A percentile compares a stretch with the other conserved stretches of the same genome.
phyloP scores from a whole-genome alignment of 1,140 invertebrate genomes.

The Mactra quadrangularis region DNA sequence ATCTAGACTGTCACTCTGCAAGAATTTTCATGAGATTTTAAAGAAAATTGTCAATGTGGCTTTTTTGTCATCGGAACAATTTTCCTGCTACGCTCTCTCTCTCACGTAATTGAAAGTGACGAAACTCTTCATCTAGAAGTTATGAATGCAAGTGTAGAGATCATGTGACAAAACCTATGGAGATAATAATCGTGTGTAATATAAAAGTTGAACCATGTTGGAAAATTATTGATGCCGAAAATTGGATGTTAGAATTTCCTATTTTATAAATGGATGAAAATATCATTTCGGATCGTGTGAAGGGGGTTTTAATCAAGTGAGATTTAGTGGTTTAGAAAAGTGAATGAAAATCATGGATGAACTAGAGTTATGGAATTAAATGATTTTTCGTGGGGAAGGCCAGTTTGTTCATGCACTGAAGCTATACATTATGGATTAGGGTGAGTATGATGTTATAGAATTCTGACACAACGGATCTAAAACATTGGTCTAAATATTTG shows the following conservation, averaged over 20 bases:
- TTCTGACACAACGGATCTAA: too few species aligned
- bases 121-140: too few species aligned
- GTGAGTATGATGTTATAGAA: slow-evolving; percentile 10
- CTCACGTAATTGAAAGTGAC: too few species aligned
- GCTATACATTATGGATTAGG: slow-evolving; percentile 38
- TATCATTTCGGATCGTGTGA: background rate
- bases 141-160: too few species aligned
- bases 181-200: background rate
- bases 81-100: too few species aligned
- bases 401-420: slow-evolving; percentile 42
- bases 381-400: background rate
- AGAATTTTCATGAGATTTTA: too few species aligned
- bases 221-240: background rate
- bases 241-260: background rate
- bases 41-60: too few species aligned
- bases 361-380: background rate
- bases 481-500: too few species aligned
- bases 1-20: too few species aligned
- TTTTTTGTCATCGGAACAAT: too few species aligned
- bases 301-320: too few species aligned
- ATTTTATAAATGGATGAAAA: background rate
- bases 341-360: background rate
- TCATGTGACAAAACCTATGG: too few species aligned
- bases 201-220: background rate
- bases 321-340: background rate